Evolutionary conservation across 1,140 invertebrate species (phyloP), one percentile per base, ranked within the genome.

Genomic region (Venturia canescens): DNA sequence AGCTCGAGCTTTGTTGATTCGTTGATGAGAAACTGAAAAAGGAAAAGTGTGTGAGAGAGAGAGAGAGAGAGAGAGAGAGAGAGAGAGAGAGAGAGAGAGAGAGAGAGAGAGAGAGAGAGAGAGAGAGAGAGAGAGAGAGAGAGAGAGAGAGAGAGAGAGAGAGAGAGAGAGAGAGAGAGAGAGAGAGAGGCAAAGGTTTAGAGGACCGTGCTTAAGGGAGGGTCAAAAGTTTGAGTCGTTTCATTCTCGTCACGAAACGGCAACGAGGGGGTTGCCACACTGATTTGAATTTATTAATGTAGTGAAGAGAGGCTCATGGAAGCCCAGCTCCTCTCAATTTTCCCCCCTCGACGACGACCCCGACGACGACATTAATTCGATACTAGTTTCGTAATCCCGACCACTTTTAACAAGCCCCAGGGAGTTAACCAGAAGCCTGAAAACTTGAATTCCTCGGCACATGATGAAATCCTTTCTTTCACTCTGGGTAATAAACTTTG

Each of bases 221-320:
- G 60, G 60, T 63, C 26, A 63, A 27, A 63, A 63, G n/a, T 63
- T 63, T 27, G 13, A 6, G 27, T 63, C 23, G 60, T 26, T 63
- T 63, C 3, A 63, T 63, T 63, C 60, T 23, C 60, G 60, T 63
- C 60, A 63, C 60, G 60, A 63, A 26, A 63, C 60, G 60, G n/a
- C 60, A 63, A 63, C 60, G 60, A 63, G 60, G 60, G n/a, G 60
- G n/a, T 63, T 26, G 23, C 23, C 60, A 63, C 21, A 63, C 21
- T 63, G 60, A 63, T 63, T 63, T 63, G 60, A 63, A 63, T 63
- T 63, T 63, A 63, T 63, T 63, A 63, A 63, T 63, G 60, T 15
- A 13, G 23, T 6, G n/a, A 27, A 63, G 60, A 63, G 23, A 63
- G n/a, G 16, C n/a, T 53, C 16, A 7, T n/a, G 50, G 50, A 53